Evolutionary conservation across 2,888 invertebrate species (phyloP), one percentile per base, ranked within the genome.

Genomic region (Gari tellinella): DNA sequence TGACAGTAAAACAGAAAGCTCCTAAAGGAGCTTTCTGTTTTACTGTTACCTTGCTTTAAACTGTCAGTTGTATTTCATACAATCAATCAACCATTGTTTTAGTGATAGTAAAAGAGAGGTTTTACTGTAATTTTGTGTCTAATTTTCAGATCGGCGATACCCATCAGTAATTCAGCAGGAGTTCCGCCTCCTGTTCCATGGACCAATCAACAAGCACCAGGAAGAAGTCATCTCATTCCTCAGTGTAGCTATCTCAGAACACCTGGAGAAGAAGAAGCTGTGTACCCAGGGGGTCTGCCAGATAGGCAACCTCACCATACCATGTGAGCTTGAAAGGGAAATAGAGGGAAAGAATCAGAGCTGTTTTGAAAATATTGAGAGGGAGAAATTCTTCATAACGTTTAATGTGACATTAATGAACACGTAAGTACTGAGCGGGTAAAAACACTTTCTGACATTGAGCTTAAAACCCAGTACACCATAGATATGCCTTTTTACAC

Each of bases 351-450:
- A 58, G 14, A 56, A 58, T 19, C 46, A 45, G 26, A 57, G 40
- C 17, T 69, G 74, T 26, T 51, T 70, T 21, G 67, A 67, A 37
- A 73, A 78, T 25, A 52, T 45, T 17, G 56, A 70, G 31, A 53
- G 63, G 31, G 49, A 55, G 7, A 49, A 70, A n/a, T 73, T 73
- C 43, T 73, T 57, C 56, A 65, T 74, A 15, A 60, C 26, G 5
- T 79, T 79, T 25, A 79, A 79, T 51, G 21, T 79, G 12, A 74
- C 79, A 5, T 41, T 79, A n/a, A 58, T 61, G 55, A 79, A 79
- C 61, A 70, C 63, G 78, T 61, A 41, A 61, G 51, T 51, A 43
- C 19, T 43, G 5, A 43, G n/a, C n/a, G n/a, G n/a, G n/a, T n/a
- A n/a, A n/a, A n/a, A n/a, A n/a, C n/a, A n/a, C n/a, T n/a, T n/a